These are phyloP conservation scores for Protophormia terraenovae DNA, from an alignment of 2,888 invertebrate genomes.

Conservation along the genomic window DNA sequence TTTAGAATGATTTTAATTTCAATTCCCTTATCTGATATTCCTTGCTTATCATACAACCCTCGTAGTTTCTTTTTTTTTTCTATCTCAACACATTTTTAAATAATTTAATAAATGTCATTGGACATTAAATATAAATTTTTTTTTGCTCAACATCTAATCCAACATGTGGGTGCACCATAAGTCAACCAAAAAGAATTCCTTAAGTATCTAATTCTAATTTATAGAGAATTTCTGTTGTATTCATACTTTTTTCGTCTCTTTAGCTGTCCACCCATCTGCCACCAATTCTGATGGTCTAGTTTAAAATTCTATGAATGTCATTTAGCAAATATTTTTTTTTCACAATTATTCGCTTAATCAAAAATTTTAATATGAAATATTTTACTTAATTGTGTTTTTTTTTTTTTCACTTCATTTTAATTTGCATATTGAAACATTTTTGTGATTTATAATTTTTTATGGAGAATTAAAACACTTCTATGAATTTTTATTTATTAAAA, in stretches of 20 bases:
- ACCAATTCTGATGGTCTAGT: not conserved
- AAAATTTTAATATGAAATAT: not conserved
- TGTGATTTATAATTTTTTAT: not conserved
- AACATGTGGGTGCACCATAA: conserved; percentile 15
- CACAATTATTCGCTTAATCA: not conserved
- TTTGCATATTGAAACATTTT: not conserved
- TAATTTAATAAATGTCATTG: not conserved
- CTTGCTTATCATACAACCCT: not conserved
- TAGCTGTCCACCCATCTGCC: not conserved
- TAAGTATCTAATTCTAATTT: conserved; percentile 38
- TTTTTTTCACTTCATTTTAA: not conserved
- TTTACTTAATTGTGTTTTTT: not conserved
- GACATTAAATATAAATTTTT: not conserved
- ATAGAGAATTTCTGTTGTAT: conserved; percentile 3
- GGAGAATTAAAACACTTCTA: not conserved
- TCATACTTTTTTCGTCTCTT: not conserved
- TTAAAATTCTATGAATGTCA: conserved; percentile 18
- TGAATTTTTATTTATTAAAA: not conserved
- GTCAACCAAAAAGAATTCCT: conserved; percentile 14
- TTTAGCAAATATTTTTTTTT: not conserved
- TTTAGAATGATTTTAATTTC: too few species aligned
- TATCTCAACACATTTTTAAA: not conserved
- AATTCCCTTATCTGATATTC: not conserved
- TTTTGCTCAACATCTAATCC: not conserved
- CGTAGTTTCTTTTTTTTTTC: not conserved